Base-by-base conservation (phyloP, 2,113 vertebrate genomes). In the Xenotilapia flavipinnis region DNA sequence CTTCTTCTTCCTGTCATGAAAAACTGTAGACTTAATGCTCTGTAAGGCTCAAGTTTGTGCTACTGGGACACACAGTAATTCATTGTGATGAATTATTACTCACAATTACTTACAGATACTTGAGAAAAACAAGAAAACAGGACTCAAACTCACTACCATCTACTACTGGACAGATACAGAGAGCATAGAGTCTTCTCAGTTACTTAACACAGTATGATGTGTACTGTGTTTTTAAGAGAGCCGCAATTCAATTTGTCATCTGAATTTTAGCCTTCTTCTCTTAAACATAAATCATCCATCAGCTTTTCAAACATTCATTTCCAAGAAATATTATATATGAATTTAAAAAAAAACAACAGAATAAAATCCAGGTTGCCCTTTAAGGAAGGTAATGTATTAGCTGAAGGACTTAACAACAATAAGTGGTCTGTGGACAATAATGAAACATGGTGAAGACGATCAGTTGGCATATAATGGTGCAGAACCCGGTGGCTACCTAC, bases 21-120 rank as follows among this genome's bases (percentile, higher is more conserved):
- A 73, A 26, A 38, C 38, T 45, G 21, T 73, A 23, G 65, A 73
- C 65, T 73, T 45, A 73, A 23, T 70, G 38, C 21, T 23, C n/a
- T 70, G 12, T 23, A 23, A 23, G 36, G 65, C 65, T 23, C 65
- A 14, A 23, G 36, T 70, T 70, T 70, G 36, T 70, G 65, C 21
- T 15, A 45, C 65, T n/a, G 38, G 65, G 13, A 73, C 38, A 70
- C 65, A 73, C 38, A 73, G 38, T 73, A 73, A 45, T 45, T 73
- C 38, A 73, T 15, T 26, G 21, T 45, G 21, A 45, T 42, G 17
- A 70, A 40, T 42, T 70, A 70, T 21, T 73, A 45, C 65, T 70
- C 38, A 26, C 5, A 45, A 42, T 70, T 42, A 42, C 36, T 23
- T 40, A 14, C n/a, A 70, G 62, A 42, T 23, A 70, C 33, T 40